These are phyloP conservation scores for Zaprionus obscuricornis DNA, from an alignment of 2,888 invertebrate species.

Conservation along the genomic window DNA sequence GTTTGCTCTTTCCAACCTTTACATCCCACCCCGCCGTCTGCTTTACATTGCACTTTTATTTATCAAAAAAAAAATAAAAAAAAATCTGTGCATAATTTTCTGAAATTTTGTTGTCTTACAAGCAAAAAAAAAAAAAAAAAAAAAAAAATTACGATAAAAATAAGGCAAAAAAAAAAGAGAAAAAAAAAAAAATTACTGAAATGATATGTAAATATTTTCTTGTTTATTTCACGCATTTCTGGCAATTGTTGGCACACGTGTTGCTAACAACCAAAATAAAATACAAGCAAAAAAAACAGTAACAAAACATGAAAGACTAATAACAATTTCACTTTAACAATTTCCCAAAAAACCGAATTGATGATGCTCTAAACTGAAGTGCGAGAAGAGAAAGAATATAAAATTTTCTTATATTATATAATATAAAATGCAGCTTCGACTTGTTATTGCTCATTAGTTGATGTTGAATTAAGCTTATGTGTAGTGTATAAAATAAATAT, in stretches of 20 bases:
- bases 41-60: not conserved
- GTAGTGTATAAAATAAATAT: not conserved
- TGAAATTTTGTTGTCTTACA: constrained; percentile 15
- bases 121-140: constrained; percentile 3
- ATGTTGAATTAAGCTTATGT: no score
- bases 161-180: not conserved
- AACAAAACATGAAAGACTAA: constrained; percentile 8
- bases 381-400: no score
- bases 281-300: constrained; percentile 2
- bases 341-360: no score
- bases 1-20: not conserved
- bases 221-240: constrained; percentile 28
- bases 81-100: constrained; percentile 36
- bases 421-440: no score
- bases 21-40: not conserved
- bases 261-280: constrained; percentile 3
- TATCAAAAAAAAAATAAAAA: no score
- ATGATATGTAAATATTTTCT: constrained; percentile 33
- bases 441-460: no score
- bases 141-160: constrained; percentile 2
- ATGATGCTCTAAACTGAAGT: no score
- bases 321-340: not conserved
- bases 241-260: constrained; percentile 38
- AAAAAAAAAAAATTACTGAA: not conserved
- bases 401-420: no score